Evolutionary conservation across 2,888 invertebrate genomes (phyloP).

Genomic region (Pyrgus malvae): DNA sequence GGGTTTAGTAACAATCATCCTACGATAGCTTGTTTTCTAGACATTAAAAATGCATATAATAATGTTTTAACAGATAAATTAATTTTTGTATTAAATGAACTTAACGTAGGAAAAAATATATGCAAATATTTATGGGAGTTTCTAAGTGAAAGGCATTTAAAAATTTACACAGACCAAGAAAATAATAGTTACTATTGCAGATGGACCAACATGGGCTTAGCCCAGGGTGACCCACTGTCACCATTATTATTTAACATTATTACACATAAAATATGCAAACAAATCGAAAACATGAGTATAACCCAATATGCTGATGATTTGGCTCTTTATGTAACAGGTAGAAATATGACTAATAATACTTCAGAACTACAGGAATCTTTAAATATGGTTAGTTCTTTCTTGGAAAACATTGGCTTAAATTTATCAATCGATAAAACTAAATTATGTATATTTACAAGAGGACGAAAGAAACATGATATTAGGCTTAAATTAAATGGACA

Average conservation of each 20-base stretch:
- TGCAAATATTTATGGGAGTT: conserved; percentile 35
- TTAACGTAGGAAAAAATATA: conserved; percentile 28
- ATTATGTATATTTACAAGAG: too few relatives aligned
- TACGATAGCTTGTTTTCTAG: conserved; percentile 22
- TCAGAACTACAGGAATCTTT: background rate
- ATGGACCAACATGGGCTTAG: background rate
- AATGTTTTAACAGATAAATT: conserved; percentile 22
- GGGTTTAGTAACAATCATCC: conserved; percentile 21
- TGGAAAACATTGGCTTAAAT: background rate
- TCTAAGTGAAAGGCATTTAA: conserved; percentile 26
- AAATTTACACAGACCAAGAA: conserved; percentile 7
- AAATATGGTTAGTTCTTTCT: background rate
- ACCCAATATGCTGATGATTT: conserved; percentile 5
- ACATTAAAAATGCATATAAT: conserved; percentile 25
- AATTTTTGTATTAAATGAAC: conserved; percentile 21
- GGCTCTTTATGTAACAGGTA: background rate
- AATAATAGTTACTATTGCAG: background rate
- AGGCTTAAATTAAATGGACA: too few relatives aligned
- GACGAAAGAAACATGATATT: too few relatives aligned
- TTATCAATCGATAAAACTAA: too few relatives aligned
- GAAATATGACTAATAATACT: background rate
- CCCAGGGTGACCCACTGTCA: conserved; percentile 10
- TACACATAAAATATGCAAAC: conserved; percentile 4
- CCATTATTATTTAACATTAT: conserved; percentile 16
- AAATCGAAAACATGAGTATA: background rate